These are phyloP conservation scores for Conus betulinus DNA, from an alignment of 1,140 invertebrate genomes.

Conservation along the genomic window DNA sequence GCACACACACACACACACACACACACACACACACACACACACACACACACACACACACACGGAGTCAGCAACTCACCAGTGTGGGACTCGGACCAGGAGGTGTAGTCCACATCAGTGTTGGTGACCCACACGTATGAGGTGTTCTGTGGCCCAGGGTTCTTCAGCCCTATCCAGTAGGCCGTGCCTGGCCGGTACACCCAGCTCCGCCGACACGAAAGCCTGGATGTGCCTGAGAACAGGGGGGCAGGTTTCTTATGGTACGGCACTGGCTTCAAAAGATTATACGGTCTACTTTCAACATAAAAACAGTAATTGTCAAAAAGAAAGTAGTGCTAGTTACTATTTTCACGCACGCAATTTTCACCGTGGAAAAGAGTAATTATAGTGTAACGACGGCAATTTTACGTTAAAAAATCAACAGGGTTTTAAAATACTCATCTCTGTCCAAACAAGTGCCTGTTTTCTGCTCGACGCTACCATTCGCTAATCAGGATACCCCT, in stretches of 20 bases:
- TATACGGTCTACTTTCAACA: no score
- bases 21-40: constrained; percentile 20
- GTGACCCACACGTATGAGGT: constrained; percentile 28
- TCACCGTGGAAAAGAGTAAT: no score
- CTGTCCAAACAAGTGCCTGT: no score
- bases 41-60: background rate
- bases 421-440: no score
- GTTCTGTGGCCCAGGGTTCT: constrained; percentile 31
- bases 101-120: constrained; percentile 11
- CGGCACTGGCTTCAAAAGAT: no score
- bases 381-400: no score
- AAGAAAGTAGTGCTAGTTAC: no score
- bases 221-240: constrained; percentile 56
- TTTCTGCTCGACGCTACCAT: no score
- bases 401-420: no score
- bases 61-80: constrained; percentile 13
- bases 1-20: background rate
- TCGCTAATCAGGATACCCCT: no score
- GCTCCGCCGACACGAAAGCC: constrained; percentile 52
- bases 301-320: no score
- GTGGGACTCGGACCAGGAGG: constrained; percentile 30
- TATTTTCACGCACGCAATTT: no score
- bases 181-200: constrained; percentile 41
- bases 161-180: constrained; percentile 62
- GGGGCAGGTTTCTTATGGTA: background rate